These are phyloP conservation scores for Metopolophium dirhodum DNA, from an alignment of 1,140 invertebrate genomes.

Conservation along the genomic window DNA sequence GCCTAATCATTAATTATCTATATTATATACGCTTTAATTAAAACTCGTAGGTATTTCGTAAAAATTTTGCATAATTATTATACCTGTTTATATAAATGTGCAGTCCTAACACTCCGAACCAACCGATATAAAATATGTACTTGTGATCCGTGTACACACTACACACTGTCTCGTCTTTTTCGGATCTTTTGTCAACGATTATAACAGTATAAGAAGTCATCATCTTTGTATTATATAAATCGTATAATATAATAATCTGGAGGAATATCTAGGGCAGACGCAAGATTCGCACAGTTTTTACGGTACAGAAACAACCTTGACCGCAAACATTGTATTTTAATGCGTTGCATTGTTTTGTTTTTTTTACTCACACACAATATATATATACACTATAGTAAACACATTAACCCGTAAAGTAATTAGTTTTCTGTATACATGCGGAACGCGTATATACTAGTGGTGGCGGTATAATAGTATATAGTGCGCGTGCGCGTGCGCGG, in stretches of 20 bases:
- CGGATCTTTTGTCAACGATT: not conserved
- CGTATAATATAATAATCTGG: not conserved
- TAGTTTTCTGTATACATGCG: too few relatives aligned
- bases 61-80: not conserved
- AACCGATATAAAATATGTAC: not conserved
- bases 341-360: slow-evolving; percentile 20
- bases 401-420: slow-evolving; percentile 26
- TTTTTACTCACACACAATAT: not conserved
- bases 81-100: not conserved
- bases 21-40: not conserved
- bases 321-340: slow-evolving; percentile 3
- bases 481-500: too few relatives aligned
- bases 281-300: slow-evolving; percentile 39
- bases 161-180: too few relatives aligned
- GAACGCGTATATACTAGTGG: not conserved
- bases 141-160: not conserved
- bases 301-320: slow-evolving; percentile 34
- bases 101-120: not conserved
- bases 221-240: not conserved
- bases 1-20: not conserved
- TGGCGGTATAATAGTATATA: too few relatives aligned
- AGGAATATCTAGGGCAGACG: slow-evolving; percentile 20
- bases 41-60: not conserved
- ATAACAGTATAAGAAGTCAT: not conserved
- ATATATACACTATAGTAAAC: not conserved